Conservation (phyloP, 2,113 vertebrate species). For the Apeltes quadracus region DNA sequence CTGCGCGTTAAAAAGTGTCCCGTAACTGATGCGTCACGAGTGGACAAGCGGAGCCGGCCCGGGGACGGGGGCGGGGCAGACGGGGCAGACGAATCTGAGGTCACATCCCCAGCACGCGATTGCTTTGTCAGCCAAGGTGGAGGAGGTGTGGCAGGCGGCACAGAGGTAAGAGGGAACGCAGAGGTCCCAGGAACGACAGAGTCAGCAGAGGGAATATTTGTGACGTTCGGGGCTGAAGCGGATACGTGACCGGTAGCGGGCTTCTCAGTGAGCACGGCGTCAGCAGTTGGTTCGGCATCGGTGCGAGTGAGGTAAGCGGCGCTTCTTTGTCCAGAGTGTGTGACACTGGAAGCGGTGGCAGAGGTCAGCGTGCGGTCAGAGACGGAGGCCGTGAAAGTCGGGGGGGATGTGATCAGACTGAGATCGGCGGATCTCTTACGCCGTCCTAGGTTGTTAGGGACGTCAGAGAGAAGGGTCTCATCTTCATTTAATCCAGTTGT, state of each 20-base stretch:
- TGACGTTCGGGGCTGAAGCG: slow-evolving; percentile 11
- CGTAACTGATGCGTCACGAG: slow-evolving; percentile 45
- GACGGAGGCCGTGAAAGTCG: slow-evolving; percentile 76
- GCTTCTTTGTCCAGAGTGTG: slow-evolving; percentile 7
- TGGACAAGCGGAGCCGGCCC: slow-evolving; percentile 54
- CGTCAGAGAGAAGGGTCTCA: slow-evolving; percentile 56
- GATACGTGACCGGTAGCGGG: slow-evolving; percentile 14
- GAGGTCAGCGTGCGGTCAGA: slow-evolving; percentile 56
- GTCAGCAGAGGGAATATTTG: slow-evolving; percentile 11
- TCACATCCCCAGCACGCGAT: slow-evolving; percentile 27
- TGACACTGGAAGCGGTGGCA: slow-evolving; percentile 25
- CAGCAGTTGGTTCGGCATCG: not conserved
- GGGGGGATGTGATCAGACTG: slow-evolving; percentile 74
- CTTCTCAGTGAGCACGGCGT: slow-evolving; percentile 5
- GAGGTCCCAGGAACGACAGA: slow-evolving; percentile 48
- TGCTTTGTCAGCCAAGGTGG: slow-evolving; percentile 72
- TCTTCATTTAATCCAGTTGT: slow-evolving; percentile 61
- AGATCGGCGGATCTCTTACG: slow-evolving; percentile 85
- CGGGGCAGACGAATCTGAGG: slow-evolving; percentile 36
- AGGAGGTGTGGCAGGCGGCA: slow-evolving; percentile 51
- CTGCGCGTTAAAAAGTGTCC: slow-evolving; percentile 59
- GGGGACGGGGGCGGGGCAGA: slow-evolving; percentile 47
- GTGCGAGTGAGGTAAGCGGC: slow-evolving; percentile 9
- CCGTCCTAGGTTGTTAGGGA: slow-evolving; percentile 54
- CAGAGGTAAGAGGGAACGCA: slow-evolving; percentile 60